A percentile compares a stretch with the other conserved stretches of the same genome.
phyloP scores from a whole-genome alignment of 2,888 invertebrate species.

The Xanthia togata region DNA sequence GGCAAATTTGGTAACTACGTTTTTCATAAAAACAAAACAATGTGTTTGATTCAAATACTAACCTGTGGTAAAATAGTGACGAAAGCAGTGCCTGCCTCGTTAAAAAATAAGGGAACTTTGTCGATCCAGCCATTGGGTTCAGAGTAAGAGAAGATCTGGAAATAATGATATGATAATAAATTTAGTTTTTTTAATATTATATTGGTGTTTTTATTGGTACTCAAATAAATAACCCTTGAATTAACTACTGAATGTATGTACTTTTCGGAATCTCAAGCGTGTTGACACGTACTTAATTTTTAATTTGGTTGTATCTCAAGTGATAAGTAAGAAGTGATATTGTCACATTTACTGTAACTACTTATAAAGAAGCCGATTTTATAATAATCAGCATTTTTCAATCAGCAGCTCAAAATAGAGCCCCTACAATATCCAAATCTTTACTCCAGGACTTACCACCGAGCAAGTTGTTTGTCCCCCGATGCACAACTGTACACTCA shows the following conservation, averaged over 20 bases:
- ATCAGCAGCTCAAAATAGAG: neutral
- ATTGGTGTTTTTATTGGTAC: neutral
- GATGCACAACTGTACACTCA: conserved; percentile 90
- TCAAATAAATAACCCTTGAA: neutral
- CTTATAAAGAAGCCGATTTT: neutral
- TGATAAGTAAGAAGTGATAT: too few relatives aligned
- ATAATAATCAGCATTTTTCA: neutral
- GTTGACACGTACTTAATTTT: neutral
- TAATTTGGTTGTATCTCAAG: too few relatives aligned
- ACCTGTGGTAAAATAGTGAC: conserved; percentile 93
- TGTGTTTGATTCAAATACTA: conserved; percentile 57
- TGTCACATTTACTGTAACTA: neutral
- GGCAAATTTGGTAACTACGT: neutral
- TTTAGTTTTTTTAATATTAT: neutral
- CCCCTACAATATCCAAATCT: neutral
- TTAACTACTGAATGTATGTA: neutral
- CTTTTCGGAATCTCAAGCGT: neutral
- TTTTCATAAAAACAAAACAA: neutral
- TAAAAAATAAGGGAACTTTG: conserved; percentile 93
- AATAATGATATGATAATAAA: conserved; percentile 47
- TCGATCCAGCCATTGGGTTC: conserved; percentile 94
- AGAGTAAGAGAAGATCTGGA: conserved; percentile 86
- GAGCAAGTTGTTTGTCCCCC: conserved; percentile 77
- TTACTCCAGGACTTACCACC: conserved; percentile 68
- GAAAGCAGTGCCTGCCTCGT: conserved; percentile 92